phyloP scores from a whole-genome alignment of 2,113 vertebrate genomes.

The Otolemur garnettii region DNA sequence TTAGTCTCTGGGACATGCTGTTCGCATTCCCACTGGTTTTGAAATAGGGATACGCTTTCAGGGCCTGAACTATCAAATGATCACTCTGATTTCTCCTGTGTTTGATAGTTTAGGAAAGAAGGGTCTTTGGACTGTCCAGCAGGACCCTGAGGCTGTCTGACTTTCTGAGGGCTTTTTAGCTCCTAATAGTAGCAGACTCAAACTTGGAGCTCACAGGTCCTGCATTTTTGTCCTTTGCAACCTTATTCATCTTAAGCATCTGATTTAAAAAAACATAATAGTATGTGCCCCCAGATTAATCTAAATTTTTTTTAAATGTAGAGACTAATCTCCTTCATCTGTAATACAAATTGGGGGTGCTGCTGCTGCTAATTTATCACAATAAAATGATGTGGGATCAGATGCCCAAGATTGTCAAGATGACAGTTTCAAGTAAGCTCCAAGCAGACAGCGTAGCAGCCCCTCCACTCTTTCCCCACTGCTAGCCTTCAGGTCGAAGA shows the following conservation, averaged over 20 bases:
- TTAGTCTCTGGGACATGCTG: background rate
- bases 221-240: constrained; percentile 6
- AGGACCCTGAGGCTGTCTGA: background rate
- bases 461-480: background rate
- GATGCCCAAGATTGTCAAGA: background rate
- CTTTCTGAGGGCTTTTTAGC: constrained; percentile 5
- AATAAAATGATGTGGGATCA: background rate
- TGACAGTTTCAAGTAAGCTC: background rate
- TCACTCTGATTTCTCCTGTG: background rate
- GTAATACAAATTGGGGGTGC: background rate
- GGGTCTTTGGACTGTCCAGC: background rate
- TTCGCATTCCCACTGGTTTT: background rate
- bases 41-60: background rate
- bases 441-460: background rate
- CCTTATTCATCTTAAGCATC: background rate
- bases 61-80: background rate
- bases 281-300: too few species aligned
- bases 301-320: background rate
- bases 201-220: background rate
- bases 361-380: background rate
- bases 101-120: constrained; percentile 11
- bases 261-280: background rate
- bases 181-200: background rate
- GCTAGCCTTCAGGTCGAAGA: background rate
- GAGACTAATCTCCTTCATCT: background rate